Conservation (phyloP, 2,113 vertebrate genomes). For the Xiphophorus couchianus region DNA sequence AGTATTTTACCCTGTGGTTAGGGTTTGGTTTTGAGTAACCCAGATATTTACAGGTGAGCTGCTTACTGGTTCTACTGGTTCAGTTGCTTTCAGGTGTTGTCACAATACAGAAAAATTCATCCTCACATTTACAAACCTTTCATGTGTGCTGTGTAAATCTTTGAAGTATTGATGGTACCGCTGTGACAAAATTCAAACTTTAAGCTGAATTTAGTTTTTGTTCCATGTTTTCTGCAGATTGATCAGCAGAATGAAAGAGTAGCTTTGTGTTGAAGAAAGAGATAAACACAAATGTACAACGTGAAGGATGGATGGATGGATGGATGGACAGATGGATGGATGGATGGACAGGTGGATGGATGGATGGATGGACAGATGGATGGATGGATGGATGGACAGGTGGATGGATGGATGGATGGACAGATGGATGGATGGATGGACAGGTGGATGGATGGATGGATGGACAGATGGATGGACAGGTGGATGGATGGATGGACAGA, state of each 20-base stretch:
- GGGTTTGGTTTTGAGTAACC: slow-evolving; percentile 9
- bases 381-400: too few relatives aligned
- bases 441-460: too few relatives aligned
- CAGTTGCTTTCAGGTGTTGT: slow-evolving; percentile 31
- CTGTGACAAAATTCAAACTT: not conserved
- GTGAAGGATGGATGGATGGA: too few relatives aligned
- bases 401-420: too few relatives aligned
- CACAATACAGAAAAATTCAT: slow-evolving; percentile 27
- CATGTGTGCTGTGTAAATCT: not conserved
- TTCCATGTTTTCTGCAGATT: not conserved
- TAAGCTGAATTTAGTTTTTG: not conserved
- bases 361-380: too few relatives aligned
- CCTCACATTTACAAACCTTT: not conserved
- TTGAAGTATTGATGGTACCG: not conserved
- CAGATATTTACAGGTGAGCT: slow-evolving; percentile 1
- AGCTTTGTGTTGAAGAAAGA: not conserved
- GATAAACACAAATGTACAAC: not conserved
- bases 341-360: too few relatives aligned
- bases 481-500: too few relatives aligned
- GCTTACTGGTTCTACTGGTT: slow-evolving; percentile 26
- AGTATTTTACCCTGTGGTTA: not conserved
- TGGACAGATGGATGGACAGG: too few relatives aligned
- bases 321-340: too few relatives aligned
- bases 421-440: too few relatives aligned
- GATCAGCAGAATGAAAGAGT: not conserved